phyloP scores from a whole-genome alignment of 2,888 invertebrate genomes.

The Caenorhabditis sulstoni region DNA sequence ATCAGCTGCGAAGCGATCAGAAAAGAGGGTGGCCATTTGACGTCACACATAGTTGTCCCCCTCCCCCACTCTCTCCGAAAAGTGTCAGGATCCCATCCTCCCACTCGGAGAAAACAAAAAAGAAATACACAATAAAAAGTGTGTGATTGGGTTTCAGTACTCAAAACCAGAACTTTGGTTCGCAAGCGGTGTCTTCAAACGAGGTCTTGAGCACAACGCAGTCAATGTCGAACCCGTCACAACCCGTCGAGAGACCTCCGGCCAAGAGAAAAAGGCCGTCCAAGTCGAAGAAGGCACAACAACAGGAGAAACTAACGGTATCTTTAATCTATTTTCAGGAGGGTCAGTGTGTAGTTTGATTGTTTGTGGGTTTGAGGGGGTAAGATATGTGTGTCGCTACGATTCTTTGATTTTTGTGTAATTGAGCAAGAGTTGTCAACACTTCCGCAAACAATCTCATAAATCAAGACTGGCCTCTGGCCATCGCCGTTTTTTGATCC shows the following conservation, averaged over 20 bases:
- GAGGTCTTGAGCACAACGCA: conserved; percentile 12
- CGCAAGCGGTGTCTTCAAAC: conserved; percentile 6
- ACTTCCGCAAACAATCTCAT: conserved; percentile 48
- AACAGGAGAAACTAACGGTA: conserved; percentile 32
- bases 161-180: background rate
- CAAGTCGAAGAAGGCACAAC: conserved; percentile 24
- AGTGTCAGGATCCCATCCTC: conserved; percentile 17
- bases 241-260: conserved; percentile 21
- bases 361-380: conserved; percentile 4
- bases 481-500: conserved; percentile 51
- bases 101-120: conserved; percentile 30
- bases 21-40: conserved; percentile 44
- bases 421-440: conserved; percentile 46
- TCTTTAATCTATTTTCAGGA: background rate
- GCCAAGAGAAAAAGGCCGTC: conserved; percentile 21
- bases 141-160: conserved; percentile 20
- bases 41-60: conserved; percentile 41
- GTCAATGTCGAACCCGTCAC: background rate
- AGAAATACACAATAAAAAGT: conserved; percentile 14
- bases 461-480: conserved; percentile 54
- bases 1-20: conserved; percentile 49
- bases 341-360: conserved; percentile 44
- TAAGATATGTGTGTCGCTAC: conserved; percentile 9
- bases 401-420: conserved; percentile 55
- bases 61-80: no score